Conservation (phyloP, 2,888 invertebrate genomes). For the Orchesellides sinensis region DNA sequence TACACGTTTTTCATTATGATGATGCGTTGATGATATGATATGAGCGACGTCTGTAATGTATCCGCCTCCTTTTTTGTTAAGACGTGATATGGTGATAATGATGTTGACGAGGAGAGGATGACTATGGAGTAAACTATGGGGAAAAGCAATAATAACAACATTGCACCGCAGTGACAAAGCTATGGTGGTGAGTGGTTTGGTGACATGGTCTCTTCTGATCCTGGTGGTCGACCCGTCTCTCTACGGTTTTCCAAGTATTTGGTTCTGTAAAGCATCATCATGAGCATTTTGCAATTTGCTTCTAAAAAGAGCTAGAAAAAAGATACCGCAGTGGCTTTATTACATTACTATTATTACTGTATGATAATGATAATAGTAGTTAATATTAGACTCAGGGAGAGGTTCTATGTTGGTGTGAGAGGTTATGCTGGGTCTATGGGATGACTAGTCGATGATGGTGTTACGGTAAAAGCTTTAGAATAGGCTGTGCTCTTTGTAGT, state of each 20-base stretch:
- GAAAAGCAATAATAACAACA: not conserved
- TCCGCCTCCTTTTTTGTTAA: conserved; percentile 15
- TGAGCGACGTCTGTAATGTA: not conserved
- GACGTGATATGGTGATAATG: conserved; percentile 23
- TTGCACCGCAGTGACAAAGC: not conserved
- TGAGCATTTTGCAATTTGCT: not conserved
- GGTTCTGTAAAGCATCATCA: no score
- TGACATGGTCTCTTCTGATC: not conserved
- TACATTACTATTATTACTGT: no score
- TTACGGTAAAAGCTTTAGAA: not conserved
- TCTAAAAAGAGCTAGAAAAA: not conserved
- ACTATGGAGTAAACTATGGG: no score
- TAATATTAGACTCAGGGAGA: no score
- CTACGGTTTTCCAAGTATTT: not conserved
- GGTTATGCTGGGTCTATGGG: not conserved
- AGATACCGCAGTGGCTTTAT: not conserved
- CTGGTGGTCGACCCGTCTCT: not conserved
- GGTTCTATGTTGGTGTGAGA: no score
- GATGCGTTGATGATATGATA: not conserved
- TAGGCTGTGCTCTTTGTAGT: not conserved
- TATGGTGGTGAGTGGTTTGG: not conserved
- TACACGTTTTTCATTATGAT: not conserved
- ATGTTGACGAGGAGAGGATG: conserved; percentile 8
- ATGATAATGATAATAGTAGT: no score
- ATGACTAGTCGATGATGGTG: conserved; percentile 41